phyloP scores from a whole-genome alignment of 2,113 vertebrate species.

The Isichthys henryi region DNA sequence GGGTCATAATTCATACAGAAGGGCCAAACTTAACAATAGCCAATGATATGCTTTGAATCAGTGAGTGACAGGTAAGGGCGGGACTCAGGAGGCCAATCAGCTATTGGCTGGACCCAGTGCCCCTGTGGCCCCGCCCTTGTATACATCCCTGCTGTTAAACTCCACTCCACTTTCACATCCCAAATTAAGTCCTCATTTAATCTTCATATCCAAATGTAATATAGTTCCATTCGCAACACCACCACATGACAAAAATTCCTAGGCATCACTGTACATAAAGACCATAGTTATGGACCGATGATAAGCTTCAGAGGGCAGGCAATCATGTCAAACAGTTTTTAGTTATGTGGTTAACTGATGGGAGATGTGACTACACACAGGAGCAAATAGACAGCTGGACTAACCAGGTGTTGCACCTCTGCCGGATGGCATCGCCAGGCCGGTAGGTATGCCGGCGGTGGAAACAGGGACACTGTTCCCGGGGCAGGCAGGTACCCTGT shows the following conservation, averaged over 20 bases:
- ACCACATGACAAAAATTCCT: not conserved
- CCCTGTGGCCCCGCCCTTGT: not conserved
- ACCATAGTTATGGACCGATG: not conserved
- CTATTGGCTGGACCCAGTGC: not conserved
- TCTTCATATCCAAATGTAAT: not conserved
- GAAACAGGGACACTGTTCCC: slow-evolving; percentile 70
- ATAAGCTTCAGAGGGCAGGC: not conserved
- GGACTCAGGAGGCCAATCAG: not conserved
- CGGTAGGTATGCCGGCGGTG: slow-evolving; percentile 61
- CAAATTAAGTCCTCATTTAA: not conserved
- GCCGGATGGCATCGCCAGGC: slow-evolving; percentile 63
- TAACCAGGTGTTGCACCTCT: slow-evolving; percentile 79
- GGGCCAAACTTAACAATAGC: not conserved
- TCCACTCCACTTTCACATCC: not conserved
- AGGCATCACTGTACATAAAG: not conserved
- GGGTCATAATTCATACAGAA: not conserved
- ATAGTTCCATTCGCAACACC: not conserved
- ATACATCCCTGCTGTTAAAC: not conserved
- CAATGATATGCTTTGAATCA: not conserved
- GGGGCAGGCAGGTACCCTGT: slow-evolving; percentile 54
- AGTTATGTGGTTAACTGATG: not conserved
- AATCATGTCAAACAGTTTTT: not conserved
- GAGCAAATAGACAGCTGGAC: not conserved
- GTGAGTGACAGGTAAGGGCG: not conserved
- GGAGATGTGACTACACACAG: not conserved